These are phyloP conservation scores for Eriosoma lanigerum DNA, from an alignment of 1,140 invertebrate genomes.

Conservation along the genomic window DNA sequence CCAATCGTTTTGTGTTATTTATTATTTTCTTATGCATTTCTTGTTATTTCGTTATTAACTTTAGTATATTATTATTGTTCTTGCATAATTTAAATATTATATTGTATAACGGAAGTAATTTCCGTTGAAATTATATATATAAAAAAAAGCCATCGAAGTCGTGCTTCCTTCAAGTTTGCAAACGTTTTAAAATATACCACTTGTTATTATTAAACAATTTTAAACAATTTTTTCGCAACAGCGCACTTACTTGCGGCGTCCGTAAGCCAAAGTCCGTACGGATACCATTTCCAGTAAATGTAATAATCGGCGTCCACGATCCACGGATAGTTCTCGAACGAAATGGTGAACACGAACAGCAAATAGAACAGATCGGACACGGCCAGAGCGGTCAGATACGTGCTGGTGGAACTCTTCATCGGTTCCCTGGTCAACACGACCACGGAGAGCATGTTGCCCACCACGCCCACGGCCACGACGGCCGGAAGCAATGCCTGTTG, in stretches of 20 bases:
- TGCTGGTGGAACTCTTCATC: constrained; percentile 76
- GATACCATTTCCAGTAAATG: constrained; percentile 63
- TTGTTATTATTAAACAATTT: too few species aligned
- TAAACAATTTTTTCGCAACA: too few species aligned
- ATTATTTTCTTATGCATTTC: too few species aligned
- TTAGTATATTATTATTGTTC: too few species aligned
- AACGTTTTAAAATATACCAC: too few species aligned
- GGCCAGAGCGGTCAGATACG: constrained; percentile 73
- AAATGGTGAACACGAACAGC: constrained; percentile 68
- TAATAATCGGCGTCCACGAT: constrained; percentile 59
- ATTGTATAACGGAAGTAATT: too few species aligned
- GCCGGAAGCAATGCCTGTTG: constrained; percentile 71
- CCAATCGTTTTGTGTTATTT: too few species aligned
- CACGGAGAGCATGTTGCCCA: constrained; percentile 73
- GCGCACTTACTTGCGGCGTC: constrained; percentile 68
- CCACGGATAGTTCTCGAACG: constrained; percentile 65
- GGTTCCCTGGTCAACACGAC: constrained; percentile 72
- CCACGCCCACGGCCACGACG: constrained; percentile 68
- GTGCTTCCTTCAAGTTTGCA: too few species aligned
- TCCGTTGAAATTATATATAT: too few species aligned
- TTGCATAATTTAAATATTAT: too few species aligned
- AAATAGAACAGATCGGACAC: constrained; percentile 73
- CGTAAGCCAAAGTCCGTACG: constrained; percentile 65
- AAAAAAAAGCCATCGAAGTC: too few species aligned
- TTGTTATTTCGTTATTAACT: too few species aligned